A percentile compares a stretch with the other conserved stretches of the same genome.
phyloP scores from a whole-genome alignment of 2,797 vertebrate species.

The Crocodylus rhombifer region DNA sequence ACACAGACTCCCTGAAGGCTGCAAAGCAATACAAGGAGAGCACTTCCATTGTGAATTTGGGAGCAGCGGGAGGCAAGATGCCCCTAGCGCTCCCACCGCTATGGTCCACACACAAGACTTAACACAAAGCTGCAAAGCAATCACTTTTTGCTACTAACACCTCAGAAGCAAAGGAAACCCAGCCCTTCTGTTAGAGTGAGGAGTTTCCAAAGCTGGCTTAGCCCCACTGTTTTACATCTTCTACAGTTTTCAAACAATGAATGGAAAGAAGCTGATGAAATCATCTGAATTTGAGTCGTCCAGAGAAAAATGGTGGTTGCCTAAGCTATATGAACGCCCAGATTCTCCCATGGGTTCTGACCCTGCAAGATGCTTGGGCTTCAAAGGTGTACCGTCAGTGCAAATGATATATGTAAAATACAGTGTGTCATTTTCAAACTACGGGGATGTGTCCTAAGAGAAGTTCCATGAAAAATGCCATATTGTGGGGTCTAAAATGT shows the following conservation, averaged over 20 bases:
- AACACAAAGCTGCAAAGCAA: not conserved
- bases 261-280: not conserved
- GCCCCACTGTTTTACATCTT: not conserved
- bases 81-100: not conserved
- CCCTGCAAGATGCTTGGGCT: not conserved
- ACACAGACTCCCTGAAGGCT: too few relatives aligned
- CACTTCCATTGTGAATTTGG: not conserved
- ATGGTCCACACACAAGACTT: not conserved
- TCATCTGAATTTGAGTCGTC: not conserved
- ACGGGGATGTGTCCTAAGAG: not conserved
- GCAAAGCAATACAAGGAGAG: not conserved
- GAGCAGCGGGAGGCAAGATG: not conserved
- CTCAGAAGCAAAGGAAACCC: not conserved
- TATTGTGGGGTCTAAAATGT: constrained; percentile 27
- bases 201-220: not conserved
- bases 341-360: constrained; percentile 12
- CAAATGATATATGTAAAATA: not conserved
- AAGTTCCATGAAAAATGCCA: not conserved
- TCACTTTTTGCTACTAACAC: not conserved
- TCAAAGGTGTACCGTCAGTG: constrained; percentile 59
- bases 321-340: not conserved
- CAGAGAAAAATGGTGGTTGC: not conserved
- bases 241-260: not conserved
- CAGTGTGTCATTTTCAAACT: not conserved
- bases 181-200: not conserved